Evolutionary conservation across 2,888 invertebrate genomes (phyloP), one percentile per base, ranked within the genome.

Genomic region (Hanleya hanleyi): DNA sequence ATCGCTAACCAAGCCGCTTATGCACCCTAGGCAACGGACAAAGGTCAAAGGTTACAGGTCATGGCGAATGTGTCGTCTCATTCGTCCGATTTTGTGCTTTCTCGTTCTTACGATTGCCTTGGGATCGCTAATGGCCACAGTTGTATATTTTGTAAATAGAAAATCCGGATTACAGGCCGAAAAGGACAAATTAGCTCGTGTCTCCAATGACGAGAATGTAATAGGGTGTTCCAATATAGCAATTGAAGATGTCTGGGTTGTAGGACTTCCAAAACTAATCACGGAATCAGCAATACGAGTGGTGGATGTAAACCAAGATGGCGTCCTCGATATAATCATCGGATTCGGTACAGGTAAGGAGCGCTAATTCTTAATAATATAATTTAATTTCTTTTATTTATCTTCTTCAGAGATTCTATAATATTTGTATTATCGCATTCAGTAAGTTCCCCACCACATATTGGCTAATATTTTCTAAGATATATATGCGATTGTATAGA

Each of bases 271-370:
- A 0, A 93, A 94, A 85, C 91, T 95, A 67, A 93, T 93, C 69
- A 94, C 95, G 12, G 95, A 95, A 89, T 94, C 95, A 70, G 94
- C 95, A 0, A 91, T 95, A 77, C 92, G 95, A 79, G 92, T 94
- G 74, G 91, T 93, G 33, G 95, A 96, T 89, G 92, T 95, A 0
- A 94, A 95, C 90, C 91, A 92, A 2, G 95, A 96, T 91, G 93
- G 93, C 26, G 87, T 94, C 12, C 92, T 93, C 67, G 96, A 96
- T 90, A 92, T 95, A 33, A 92, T 96, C 70, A 92, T 95, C 77
- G 95, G 95, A 75, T 96, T 94, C 90, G 95, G 94, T 69, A 95
- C 95, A 88, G 94, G 95, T 94, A 74, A 68, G 75, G 72, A 15
- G 29, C 15, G 4, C n/a, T n/a, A n/a, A n/a, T n/a, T n/a, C n/a